Percentiles rank a stretch among this genome's conserved stretches.
Conservation (phyloP, 2,888 invertebrate species). For the Dryomyza anilis region DNA sequence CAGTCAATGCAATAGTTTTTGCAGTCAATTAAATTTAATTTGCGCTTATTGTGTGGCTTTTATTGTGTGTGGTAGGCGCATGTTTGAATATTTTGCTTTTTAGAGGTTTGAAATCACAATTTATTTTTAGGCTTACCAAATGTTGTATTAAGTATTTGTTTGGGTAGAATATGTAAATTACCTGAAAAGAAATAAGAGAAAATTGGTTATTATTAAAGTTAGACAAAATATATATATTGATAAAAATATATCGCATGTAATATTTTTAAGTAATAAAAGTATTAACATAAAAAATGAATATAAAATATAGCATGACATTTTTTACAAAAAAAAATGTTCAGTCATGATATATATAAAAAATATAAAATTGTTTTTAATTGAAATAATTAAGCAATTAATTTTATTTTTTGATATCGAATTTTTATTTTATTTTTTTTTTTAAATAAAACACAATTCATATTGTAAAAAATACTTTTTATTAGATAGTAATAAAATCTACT, state of each 20-base stretch:
- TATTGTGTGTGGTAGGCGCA: not conserved
- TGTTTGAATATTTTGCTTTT: not conserved
- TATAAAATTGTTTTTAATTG: not conserved
- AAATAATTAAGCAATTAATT: too few species aligned
- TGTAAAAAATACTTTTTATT: too few species aligned
- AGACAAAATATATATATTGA: too few species aligned
- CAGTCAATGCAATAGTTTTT: conserved; percentile 37
- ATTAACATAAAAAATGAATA: not conserved
- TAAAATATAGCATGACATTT: not conserved
- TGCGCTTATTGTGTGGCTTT: not conserved
- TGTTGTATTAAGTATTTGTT: not conserved
- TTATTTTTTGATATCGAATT: not conserved
- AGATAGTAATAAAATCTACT: too few species aligned
- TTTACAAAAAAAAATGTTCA: not conserved
- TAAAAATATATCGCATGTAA: not conserved
- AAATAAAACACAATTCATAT: too few species aligned
- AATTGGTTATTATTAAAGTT: too few species aligned
- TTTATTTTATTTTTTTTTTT: too few species aligned
- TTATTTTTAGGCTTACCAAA: not conserved
- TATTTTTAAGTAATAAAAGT: not conserved
- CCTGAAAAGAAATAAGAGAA: conserved; percentile 5
- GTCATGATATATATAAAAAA: not conserved
- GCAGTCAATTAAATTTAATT: conserved; percentile 44
- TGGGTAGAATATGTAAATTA: not conserved
- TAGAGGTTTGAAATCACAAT: not conserved